Evolutionary conservation across 2,113 vertebrate species (phyloP).

Genomic region (Tenrec ecaudatus): DNA sequence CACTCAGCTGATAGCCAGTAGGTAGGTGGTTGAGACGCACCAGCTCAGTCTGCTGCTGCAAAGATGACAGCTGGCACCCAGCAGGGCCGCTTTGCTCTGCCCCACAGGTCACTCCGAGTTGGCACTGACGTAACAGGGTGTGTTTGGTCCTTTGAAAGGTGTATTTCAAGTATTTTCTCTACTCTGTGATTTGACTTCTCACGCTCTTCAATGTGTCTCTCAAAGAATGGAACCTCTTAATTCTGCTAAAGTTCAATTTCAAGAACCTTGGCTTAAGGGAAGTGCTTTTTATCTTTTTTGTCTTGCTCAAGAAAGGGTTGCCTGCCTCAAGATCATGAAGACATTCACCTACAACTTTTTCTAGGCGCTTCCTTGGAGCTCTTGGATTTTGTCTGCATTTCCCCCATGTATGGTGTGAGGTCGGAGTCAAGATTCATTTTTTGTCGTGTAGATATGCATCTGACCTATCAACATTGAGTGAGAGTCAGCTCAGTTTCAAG

Average conservation of each 20-base stretch:
- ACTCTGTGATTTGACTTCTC: slow-evolving; percentile 17
- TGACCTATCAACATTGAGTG: background rate
- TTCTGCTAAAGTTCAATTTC: slow-evolving; percentile 12
- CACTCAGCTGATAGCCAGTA: background rate
- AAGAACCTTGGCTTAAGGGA: background rate
- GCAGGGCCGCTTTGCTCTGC: too few relatives aligned
- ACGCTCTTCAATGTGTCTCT: slow-evolving; percentile 14
- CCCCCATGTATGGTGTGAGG: background rate
- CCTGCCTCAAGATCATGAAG: background rate
- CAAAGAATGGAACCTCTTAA: background rate
- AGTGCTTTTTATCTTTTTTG: background rate
- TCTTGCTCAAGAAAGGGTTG: background rate
- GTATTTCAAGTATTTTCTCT: slow-evolving; percentile 18
- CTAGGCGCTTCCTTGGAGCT: background rate
- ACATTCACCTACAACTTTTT: background rate
- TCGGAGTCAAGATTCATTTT: background rate
- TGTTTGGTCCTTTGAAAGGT: background rate
- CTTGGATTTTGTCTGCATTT: slow-evolving; percentile 22
- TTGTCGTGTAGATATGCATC: too few relatives aligned
- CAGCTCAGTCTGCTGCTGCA: background rate
- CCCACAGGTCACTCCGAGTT: background rate
- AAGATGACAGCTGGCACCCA: background rate
- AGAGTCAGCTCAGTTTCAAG: too few relatives aligned
- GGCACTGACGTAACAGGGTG: background rate
- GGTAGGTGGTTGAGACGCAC: background rate